Conservation (phyloP, 2,888 invertebrate genomes). For the Glaucopsyche alexis region DNA sequence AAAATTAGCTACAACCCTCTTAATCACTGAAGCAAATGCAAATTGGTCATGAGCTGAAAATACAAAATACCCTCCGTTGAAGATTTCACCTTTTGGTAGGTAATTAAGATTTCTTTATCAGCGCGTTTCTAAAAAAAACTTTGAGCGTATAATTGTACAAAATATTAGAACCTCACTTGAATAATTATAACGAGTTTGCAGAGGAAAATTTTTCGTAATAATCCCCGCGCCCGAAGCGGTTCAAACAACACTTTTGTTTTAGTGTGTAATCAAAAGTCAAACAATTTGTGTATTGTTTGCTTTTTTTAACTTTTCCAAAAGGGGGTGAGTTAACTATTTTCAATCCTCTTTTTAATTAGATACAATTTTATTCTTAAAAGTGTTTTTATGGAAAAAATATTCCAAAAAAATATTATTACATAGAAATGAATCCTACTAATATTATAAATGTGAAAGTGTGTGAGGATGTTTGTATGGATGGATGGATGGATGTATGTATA, state of each 20-base stretch:
- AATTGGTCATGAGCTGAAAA: conserved; percentile 58
- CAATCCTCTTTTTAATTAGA: background rate
- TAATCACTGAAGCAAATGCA: conserved; percentile 55
- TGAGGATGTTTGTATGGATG: no score
- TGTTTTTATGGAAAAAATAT: background rate
- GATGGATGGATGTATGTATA: no score
- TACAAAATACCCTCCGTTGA: conserved; percentile 47
- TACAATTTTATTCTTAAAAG: background rate
- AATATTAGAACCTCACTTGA: conserved; percentile 27
- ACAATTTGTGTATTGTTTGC: conserved; percentile 19
- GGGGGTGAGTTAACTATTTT: conserved; percentile 5
- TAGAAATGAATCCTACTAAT: no score
- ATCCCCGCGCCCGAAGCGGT: conserved; percentile 11
- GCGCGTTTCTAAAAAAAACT: conserved; percentile 27
- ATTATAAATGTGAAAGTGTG: no score
- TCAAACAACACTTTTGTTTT: background rate
- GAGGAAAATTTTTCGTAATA: conserved; percentile 22
- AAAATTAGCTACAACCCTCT: conserved; percentile 32
- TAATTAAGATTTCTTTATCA: conserved; percentile 61
- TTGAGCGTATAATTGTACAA: conserved; percentile 24
- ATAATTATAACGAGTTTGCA: conserved; percentile 18
- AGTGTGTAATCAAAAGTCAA: conserved; percentile 25
- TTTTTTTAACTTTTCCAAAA: conserved; percentile 8
- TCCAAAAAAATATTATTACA: no score
- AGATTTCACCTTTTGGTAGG: conserved; percentile 51